phyloP scores from a whole-genome alignment of 2,888 invertebrate genomes.

The Gymnoscelis rufifasciata region DNA sequence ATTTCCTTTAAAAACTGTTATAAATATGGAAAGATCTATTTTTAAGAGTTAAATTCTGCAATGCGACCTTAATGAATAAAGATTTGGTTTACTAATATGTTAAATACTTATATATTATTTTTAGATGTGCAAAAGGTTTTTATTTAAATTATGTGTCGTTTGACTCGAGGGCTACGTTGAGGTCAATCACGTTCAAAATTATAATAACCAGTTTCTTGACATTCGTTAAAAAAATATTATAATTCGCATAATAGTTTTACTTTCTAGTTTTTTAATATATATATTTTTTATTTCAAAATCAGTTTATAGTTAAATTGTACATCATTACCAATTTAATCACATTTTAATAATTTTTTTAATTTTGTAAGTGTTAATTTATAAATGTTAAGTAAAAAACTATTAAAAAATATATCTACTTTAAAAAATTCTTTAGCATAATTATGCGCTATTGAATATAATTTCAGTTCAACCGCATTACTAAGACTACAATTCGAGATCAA shows the following conservation, averaged over 20 bases:
- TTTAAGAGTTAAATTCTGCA: neutral
- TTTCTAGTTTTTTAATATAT: too few relatives aligned
- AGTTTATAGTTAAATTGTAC: too few relatives aligned
- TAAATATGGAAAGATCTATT: too few relatives aligned
- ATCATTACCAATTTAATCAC: too few relatives aligned
- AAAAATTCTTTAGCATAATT: constrained; percentile 2
- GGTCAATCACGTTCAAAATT: neutral
- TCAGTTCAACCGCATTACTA: constrained; percentile 19
- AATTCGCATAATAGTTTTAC: too few relatives aligned
- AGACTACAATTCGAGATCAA: constrained; percentile 50
- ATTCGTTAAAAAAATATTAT: too few relatives aligned
- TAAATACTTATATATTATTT: neutral
- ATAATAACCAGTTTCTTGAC: too few relatives aligned
- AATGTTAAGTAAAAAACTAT: too few relatives aligned
- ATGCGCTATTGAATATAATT: constrained; percentile 17
- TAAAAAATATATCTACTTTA: neutral
- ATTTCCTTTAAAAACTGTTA: too few relatives aligned
- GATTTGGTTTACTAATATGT: neutral
- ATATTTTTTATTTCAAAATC: too few relatives aligned
- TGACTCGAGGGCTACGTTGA: neutral
- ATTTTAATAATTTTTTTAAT: too few relatives aligned
- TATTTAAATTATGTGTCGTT: neutral
- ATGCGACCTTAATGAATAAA: constrained; percentile 1
- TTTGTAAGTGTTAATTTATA: too few relatives aligned
- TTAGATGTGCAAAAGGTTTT: constrained; percentile 1